Base-by-base conservation (phyloP, 2,113 vertebrate genomes). In the Cynoglossus semilaevis region DNA sequence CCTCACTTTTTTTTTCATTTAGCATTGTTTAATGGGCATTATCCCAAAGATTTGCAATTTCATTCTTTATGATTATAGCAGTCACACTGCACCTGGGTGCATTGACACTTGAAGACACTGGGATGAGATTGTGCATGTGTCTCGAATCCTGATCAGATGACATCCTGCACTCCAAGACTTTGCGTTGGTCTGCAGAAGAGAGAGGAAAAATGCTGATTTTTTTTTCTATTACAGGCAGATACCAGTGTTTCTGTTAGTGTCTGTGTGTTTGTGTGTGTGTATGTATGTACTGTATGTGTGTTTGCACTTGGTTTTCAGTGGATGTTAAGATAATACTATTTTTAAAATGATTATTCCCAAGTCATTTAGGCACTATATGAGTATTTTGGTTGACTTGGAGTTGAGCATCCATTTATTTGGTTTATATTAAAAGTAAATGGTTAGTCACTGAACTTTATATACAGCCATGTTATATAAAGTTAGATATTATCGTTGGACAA, bases 201-300 rank as follows among this genome's bases (percentile, higher is more conserved):
- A 16, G 48, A 7, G 14, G 22, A 22, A 58, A n/a, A 68, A 58
- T 35, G 43, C 37, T 46, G 58, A 72, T 84, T 81, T 68, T 67
- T 66, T 63, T 68, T 79, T 67, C 54, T 57, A 63, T 83, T 67
- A 64, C 54, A 50, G 61, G 36, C 64, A 18, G 72, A 74, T 71
- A 67, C 68, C 68, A 46, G 37, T 29, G 22, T 29, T 29, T 29
- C 62, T 18, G 22, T 52, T 29, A 11, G 61, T 72, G 73, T 41
- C 45, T 76, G 29, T 53, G 15, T 41, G 16, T 50, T 4, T 16
- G 9, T 36, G 53, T 58, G 48, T 22, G 65, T 51, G 34, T 51
- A 36, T n/a, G n/a, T n/a, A n/a, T n/a, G n/a, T n/a, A n/a, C n/a
- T n/a, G n/a, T n/a, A n/a, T n/a, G n/a, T n/a, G n/a, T n/a, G n/a